Evolutionary conservation across 64 coral and sea anemone genomes (phyloP).

Genomic region (Porites australiensis): DNA sequence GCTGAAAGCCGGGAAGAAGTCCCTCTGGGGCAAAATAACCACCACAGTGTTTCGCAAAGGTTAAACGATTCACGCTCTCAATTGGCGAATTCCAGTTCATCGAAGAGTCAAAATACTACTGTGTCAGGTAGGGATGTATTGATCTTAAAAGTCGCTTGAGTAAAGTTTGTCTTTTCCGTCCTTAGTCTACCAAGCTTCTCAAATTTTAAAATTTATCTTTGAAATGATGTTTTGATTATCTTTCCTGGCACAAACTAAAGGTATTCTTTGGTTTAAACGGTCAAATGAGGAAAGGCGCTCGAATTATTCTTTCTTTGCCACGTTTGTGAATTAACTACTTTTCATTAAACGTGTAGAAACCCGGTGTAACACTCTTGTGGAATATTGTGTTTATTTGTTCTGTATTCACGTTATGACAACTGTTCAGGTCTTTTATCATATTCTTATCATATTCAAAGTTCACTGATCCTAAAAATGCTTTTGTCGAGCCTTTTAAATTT

Average conservation of each 20-base stretch:
- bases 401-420: neutral
- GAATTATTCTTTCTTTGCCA: neutral
- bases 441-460: neutral
- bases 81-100: neutral
- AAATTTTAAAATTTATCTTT: neutral
- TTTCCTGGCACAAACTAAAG: too few species aligned
- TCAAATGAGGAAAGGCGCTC: too few species aligned
- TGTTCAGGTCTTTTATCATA: neutral
- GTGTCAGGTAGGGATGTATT: neutral
- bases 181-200: neutral
- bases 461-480: too few species aligned
- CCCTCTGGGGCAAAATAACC: neutral
- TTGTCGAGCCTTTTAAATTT: too few species aligned
- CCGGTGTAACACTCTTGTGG: neutral
- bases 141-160: neutral
- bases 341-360: neutral
- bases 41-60: neutral
- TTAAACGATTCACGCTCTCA: neutral
- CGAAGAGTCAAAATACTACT: neutral
- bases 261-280: too few species aligned
- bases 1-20: neutral
- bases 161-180: neutral
- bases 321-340: too few species aligned
- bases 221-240: neutral
- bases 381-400: constrained; percentile 3